Evolutionary conservation across 2,113 vertebrate species (phyloP).

Genomic region (Pterocles gutturalis): DNA sequence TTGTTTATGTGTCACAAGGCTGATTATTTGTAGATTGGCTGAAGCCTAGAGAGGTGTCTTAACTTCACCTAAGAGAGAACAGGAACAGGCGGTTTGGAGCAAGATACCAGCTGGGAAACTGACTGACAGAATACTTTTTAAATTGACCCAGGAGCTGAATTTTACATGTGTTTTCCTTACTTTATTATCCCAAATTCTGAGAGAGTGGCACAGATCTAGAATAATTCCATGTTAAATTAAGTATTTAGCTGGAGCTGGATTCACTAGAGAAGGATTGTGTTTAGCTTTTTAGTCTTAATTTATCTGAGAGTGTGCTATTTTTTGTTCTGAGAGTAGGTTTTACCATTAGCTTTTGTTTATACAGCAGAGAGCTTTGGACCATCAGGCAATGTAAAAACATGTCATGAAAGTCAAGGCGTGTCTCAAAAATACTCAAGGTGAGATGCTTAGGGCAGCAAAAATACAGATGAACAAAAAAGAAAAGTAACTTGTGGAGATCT

Average conservation of each 20-base stretch:
- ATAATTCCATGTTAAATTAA: background rate
- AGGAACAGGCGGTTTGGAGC: background rate
- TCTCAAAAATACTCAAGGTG: background rate
- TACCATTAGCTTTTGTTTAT: background rate
- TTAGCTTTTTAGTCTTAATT: background rate
- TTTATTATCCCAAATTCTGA: background rate
- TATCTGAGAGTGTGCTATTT: background rate
- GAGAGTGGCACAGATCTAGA: background rate
- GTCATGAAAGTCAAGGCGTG: background rate
- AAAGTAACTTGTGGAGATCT: background rate
- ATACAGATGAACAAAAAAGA: background rate
- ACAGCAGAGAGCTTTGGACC: background rate
- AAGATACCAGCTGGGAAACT: background rate
- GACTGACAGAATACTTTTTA: constrained; percentile 6
- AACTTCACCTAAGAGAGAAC: background rate
- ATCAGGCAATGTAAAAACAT: background rate
- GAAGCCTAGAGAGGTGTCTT: background rate
- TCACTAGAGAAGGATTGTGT: background rate
- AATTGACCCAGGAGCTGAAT: background rate
- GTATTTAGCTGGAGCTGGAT: background rate
- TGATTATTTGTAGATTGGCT: constrained; percentile 29
- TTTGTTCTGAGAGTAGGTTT: background rate
- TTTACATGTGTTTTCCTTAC: background rate
- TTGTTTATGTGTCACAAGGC: constrained; percentile 8
- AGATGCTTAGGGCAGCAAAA: background rate